Evolutionary conservation across 2,888 invertebrate species (phyloP), one percentile per base, ranked within the genome.

Genomic region (Halictus ligatus): DNA sequence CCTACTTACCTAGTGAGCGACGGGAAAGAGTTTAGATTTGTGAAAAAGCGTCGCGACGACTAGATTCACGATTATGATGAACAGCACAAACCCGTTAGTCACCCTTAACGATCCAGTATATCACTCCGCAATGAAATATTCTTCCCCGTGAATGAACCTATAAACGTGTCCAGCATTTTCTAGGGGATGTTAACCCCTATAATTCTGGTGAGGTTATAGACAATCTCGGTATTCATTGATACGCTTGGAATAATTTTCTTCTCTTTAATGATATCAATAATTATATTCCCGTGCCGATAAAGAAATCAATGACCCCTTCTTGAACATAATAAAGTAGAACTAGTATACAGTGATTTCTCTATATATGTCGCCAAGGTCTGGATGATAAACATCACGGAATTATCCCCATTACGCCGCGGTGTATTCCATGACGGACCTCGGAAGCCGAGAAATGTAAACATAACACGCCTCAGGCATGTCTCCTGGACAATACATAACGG

Each of bases 1-100:
- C 89, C 87, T 78, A 89, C 69, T 88, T 89, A 83, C 80, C 72
- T 79, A 43, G 21, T 75, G 75, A 78, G 8, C 21, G 21, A 21
- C 43, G 29, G 79, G 25, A 40, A 76, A 78, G 46, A 5, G 64
- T 72, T 46, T 69, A 40, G 60, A 5, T 71, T 58, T 18, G 12
- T 15, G 58, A 60, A 75, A 25, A 71, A 83, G 13, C 50, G 25
- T 67, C 71, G 54, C 7, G 72, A 60, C 64, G 46, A 43, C 25
- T 21, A 6, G 50, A 50, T 40, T 4, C 64, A 50, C 64, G 35
- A 10, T 46, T 35, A 18, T 43, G 67, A 80, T 25, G 60, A 43
- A 29, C 12, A 29, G 13, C 46, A 25, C 40, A 46, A 72, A 72
- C 43, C n/a, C 12, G n/a, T 40, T 40, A 40, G 10, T n/a, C n/a